Conservation (phyloP, 2,888 invertebrate genomes). For the Callyntrura sp. region DNA sequence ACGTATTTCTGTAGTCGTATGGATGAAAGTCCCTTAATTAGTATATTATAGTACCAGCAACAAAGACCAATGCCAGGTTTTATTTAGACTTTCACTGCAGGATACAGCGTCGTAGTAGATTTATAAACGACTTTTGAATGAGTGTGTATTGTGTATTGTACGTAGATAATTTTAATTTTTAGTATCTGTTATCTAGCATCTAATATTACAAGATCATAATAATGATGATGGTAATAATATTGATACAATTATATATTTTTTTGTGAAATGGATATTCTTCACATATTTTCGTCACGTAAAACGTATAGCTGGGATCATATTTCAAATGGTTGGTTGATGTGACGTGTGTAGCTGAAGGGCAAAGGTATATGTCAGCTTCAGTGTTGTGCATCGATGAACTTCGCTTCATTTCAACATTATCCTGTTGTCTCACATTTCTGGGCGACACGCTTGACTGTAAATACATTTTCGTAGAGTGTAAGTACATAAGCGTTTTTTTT, state of each 20-base stretch:
- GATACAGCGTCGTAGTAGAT: too few species aligned
- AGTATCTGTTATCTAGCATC: constrained; percentile 28
- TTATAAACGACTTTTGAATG: too few species aligned
- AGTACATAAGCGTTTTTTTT: constrained; percentile 16
- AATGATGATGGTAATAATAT: neutral
- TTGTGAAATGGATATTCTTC: constrained; percentile 29
- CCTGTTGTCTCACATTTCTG: constrained; percentile 22
- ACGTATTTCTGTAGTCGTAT: too few species aligned
- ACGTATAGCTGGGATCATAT: neutral
- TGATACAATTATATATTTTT: neutral
- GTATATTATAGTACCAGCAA: too few species aligned
- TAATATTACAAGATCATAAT: constrained; percentile 14
- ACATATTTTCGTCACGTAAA: constrained; percentile 34
- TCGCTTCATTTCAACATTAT: constrained; percentile 6
- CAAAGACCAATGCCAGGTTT: too few species aligned
- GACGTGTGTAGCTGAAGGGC: constrained; percentile 2
- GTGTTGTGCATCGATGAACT: constrained; percentile 40
- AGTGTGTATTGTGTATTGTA: neutral
- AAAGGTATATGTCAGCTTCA: neutral
- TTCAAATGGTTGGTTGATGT: constrained; percentile 1
- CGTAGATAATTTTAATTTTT: constrained; percentile 11
- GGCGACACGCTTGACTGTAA: constrained; percentile 20
- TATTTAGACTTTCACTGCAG: too few species aligned
- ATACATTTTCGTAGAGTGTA: neutral
- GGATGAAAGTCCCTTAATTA: too few species aligned